Evolutionary conservation across 2,888 invertebrate genomes (phyloP), one percentile per base, ranked within the genome.

Genomic region (Troides aeacus): DNA sequence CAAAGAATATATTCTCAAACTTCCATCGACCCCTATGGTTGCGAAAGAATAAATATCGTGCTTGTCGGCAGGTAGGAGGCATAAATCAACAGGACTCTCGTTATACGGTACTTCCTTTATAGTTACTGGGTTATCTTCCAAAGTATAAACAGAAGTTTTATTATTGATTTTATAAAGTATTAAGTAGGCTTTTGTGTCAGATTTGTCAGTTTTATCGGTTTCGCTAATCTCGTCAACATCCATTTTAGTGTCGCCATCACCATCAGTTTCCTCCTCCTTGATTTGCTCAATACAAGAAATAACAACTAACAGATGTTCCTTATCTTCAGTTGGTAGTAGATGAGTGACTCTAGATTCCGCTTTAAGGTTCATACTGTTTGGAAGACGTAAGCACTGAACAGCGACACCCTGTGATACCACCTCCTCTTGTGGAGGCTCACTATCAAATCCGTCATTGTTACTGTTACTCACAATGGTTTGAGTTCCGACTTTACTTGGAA

Each of bases 1-100:
- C 59, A 97, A 84, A 56, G 95, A 95, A 70, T 97, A 93, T 62
- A 98, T 87, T 79, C 96, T 93, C 53, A 98, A 93, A 62, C 94
- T 93, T 8, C 97, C 97, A 81, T 96, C 96, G 1, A 93, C 92
- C 73, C 96, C 96, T 18, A 97, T 96, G 60, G 96, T 91, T 18
- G 96, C 95, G 68, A 96, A 94, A 60, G 96, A 94, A 63, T 95
- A 94, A 66, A 90, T 88, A 18, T 93, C 93, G 21, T 85, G 83
- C 71, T 89, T 87, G 69, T 88, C 87, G 5, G 81, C 79, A 1
- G 96, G 96, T 75, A 97, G 84, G 70, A 97, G 87, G 72, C 95
- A 95, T 46, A 96, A 88, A 79, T 96, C 95, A 1, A 95, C 85
- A 0, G 97, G 96, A 74, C 94, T 94, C 78, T 96, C 95, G 59